These are phyloP conservation scores for Mesorhabditis belari DNA, from an alignment of 2,888 invertebrate species.

Conservation along the genomic window DNA sequence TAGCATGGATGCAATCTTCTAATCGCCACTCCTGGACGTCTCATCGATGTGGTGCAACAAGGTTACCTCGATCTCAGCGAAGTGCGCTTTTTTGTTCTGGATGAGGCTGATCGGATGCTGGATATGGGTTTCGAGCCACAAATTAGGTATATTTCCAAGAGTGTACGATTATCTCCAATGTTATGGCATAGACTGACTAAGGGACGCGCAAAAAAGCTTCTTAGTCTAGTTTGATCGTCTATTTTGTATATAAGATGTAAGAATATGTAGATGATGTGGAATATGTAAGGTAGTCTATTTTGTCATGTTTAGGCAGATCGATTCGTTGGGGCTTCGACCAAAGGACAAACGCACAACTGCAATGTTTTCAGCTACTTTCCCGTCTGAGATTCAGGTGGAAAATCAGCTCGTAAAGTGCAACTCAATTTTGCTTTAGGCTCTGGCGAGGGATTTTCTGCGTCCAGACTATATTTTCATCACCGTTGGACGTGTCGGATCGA, in stretches of 20 bases:
- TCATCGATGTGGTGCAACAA: constrained; percentile 81
- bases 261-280: neutral
- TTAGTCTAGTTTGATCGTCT: no score
- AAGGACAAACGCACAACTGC: constrained; percentile 91
- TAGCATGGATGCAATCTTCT: constrained; percentile 91
- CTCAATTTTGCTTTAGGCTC: constrained; percentile 61
- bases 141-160: constrained; percentile 33
- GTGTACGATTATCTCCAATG: constrained; percentile 81
- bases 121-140: constrained; percentile 99
- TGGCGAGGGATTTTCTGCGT: constrained; percentile 92
- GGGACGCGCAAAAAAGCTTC: no score
- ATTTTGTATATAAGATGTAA: no score
- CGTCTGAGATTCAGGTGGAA: constrained; percentile 82
- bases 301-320: no score
- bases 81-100: constrained; percentile 75
- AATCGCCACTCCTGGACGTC: constrained; percentile 94
- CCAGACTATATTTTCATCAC: constrained; percentile 94
- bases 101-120: constrained; percentile 98
- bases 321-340: constrained; percentile 71
- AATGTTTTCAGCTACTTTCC: constrained; percentile 99
- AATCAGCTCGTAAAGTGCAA: neutral
- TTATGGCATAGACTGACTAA: no score
- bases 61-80: constrained; percentile 80
- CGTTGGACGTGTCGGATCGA: constrained; percentile 96
- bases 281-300: no score